Evolutionary conservation across 2,113 vertebrate genomes (phyloP).

Genomic region (Ramphastos sulfuratus): DNA sequence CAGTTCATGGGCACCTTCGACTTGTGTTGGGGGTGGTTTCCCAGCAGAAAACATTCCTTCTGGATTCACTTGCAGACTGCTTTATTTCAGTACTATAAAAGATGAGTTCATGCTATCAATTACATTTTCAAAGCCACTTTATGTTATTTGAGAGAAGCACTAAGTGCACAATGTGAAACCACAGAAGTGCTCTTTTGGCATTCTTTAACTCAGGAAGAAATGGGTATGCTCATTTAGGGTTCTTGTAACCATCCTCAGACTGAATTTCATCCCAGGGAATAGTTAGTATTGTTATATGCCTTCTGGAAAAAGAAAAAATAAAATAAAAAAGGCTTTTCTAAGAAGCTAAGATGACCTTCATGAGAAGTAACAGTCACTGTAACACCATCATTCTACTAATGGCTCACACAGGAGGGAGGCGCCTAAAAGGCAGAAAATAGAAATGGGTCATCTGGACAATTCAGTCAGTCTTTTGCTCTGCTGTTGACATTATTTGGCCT

Average conservation of each 20-base stretch:
- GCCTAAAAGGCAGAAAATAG: not conserved
- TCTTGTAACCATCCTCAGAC: not conserved
- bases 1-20: fast-evolving
- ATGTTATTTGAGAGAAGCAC: slow-evolving; percentile 21
- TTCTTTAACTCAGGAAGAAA: slow-evolving; percentile 29
- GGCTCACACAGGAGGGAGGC: not conserved
- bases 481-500: not conserved
- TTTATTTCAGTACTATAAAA: not conserved
- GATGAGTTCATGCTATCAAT: slow-evolving; percentile 32
- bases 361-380: not conserved
- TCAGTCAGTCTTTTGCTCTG: not conserved
- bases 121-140: slow-evolving; percentile 22
- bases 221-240: slow-evolving; percentile 4
- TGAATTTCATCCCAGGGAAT: not conserved
- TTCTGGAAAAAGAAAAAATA: not conserved
- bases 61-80: not conserved
- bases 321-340: not conserved
- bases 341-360: not conserved
- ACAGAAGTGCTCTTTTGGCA: slow-evolving; percentile 51
- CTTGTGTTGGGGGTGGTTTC: not conserved
- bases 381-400: not conserved
- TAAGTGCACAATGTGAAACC: slow-evolving; percentile 11
- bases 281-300: not conserved
- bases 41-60: not conserved
- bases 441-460: not conserved